These are phyloP conservation scores for Pachydiplax longipennis DNA, from an alignment of 2,888 invertebrate genomes.

Conservation along the genomic window DNA sequence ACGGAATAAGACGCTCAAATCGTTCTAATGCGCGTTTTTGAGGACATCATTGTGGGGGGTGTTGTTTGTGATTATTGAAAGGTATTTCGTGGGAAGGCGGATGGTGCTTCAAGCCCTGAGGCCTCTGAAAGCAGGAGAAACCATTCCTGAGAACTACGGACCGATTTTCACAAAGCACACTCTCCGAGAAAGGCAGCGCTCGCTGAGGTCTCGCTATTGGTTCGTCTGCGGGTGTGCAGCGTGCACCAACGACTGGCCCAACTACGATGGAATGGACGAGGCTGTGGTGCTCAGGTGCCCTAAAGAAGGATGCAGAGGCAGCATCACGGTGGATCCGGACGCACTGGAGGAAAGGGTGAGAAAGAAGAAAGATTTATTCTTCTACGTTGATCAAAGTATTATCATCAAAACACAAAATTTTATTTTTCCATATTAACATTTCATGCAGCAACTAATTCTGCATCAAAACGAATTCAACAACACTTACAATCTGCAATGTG, in stretches of 20 bases:
- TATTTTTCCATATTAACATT: too few relatives aligned
- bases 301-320: not conserved
- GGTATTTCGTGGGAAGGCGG: constrained; percentile 77
- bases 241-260: constrained; percentile 79
- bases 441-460: too few relatives aligned
- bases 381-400: too few relatives aligned
- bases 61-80: too few relatives aligned
- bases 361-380: not conserved
- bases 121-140: constrained; percentile 70
- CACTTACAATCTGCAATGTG: too few relatives aligned
- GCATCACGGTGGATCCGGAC: not conserved
- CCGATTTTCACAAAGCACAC: constrained; percentile 73
- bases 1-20: too few relatives aligned
- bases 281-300: not conserved
- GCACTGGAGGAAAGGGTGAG: constrained; percentile 8
- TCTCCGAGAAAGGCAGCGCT: constrained; percentile 67
- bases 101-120: constrained; percentile 74
- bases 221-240: constrained; percentile 78
- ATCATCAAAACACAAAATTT: too few relatives aligned
- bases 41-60: too few relatives aligned
- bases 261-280: constrained; percentile 56
- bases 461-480: too few relatives aligned
- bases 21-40: too few relatives aligned
- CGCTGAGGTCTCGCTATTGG: constrained; percentile 77
- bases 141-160: constrained; percentile 85